Evolutionary conservation across 2,888 invertebrate genomes (phyloP).

Genomic region (Nebria brevicollis): DNA sequence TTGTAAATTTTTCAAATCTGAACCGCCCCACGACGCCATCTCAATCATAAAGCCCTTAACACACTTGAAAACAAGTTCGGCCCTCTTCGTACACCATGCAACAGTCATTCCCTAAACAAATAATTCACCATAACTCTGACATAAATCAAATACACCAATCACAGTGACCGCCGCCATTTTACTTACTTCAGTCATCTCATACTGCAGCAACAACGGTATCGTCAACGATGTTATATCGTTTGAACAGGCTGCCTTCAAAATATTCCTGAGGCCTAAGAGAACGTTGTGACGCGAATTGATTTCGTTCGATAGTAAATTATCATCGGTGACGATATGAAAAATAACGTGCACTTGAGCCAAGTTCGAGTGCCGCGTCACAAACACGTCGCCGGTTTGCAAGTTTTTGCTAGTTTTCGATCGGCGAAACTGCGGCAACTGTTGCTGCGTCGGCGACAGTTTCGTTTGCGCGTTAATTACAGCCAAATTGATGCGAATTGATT

Average conservation of each 20-base stretch:
- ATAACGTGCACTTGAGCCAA: slow-evolving; percentile 93
- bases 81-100: slow-evolving; percentile 94
- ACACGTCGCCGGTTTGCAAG: slow-evolving; percentile 85
- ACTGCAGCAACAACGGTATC: slow-evolving; percentile 90
- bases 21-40: slow-evolving; percentile 93
- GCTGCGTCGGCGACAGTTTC: slow-evolving; percentile 55
- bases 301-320: slow-evolving; percentile 74
- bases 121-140: neutral
- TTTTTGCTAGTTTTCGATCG: slow-evolving; percentile 66
- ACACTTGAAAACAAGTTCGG: slow-evolving; percentile 98
- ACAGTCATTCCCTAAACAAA: slow-evolving; percentile 87
- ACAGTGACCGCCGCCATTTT: slow-evolving; percentile 19
- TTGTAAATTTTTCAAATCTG: slow-evolving; percentile 87
- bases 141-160: neutral
- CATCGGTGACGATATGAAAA: slow-evolving; percentile 95
- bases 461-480: slow-evolving; percentile 23
- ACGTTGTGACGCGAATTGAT: slow-evolving; percentile 96
- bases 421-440: slow-evolving; percentile 49
- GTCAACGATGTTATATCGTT: slow-evolving; percentile 94
- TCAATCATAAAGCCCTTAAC: slow-evolving; percentile 99
- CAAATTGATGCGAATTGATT: slow-evolving; percentile 52
- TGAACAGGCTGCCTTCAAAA: slow-evolving; percentile 93
- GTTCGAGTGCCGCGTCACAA: slow-evolving; percentile 90
- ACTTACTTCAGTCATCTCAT: slow-evolving; percentile 91
- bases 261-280: slow-evolving; percentile 92